Base-by-base conservation (phyloP, 2,113 vertebrate genomes). In the Oryzias melastigma region DNA sequence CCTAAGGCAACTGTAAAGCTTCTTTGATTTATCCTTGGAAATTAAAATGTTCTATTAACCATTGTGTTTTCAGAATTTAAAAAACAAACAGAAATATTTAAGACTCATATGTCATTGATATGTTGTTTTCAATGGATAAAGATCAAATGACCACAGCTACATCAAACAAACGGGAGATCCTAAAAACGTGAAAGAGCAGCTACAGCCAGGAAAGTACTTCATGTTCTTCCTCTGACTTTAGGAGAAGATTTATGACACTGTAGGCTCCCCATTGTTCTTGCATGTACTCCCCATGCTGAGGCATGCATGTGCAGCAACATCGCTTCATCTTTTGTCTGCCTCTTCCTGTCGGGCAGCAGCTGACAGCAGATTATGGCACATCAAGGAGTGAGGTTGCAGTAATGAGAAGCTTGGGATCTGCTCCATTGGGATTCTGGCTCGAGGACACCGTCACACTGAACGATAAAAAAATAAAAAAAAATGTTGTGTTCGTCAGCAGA, bases 191-290 rank as follows among this genome's bases (percentile, higher is more conserved):
- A 62, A 67, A 64, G 44, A 24, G 41, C 51, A 44, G 71, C 52
- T 65, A 52, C 57, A 52, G 63, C 60, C 25, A 65, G 52, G 51
- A 60, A 57, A 58, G 15, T 18, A 57, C 60, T 62, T 67, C 69
- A 48, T 64, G 41, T 52, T 62, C 77, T 69, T 87, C 65, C 73
- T 71, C 54, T 80, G 62, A 56, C 47, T 78, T 68, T 69, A 42
- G 43, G 51, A 58, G 54, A 22, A 64, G 77, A 83, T 87, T 88
- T 78, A 88, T 85, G 77, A 81, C 71, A 69, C 58, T 73, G 68
- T 69, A 69, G 58, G 47, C 18, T 22, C 48, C 17, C 13, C 61
- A 65, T 62, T 67, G 44, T 71, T 63, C 17, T 64, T 35, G 16
- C 29, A 47, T 24, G 13, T 19, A 2, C 27, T 24, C 41, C 10